phyloP scores from a whole-genome alignment of 2,113 vertebrate genomes.

The Symphodus melops region DNA sequence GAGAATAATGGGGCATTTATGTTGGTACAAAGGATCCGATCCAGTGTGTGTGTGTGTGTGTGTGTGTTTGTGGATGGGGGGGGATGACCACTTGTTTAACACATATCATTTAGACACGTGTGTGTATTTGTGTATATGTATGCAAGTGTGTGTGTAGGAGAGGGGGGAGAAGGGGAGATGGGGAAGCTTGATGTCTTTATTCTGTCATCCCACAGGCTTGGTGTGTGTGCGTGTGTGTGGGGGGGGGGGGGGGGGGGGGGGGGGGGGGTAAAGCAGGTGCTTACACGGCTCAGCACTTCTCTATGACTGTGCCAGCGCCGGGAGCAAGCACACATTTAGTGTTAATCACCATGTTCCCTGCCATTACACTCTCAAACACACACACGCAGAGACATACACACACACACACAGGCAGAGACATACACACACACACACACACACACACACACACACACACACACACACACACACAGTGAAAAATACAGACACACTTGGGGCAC shows the following conservation, averaged over 20 bases:
- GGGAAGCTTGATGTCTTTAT: conserved; percentile 74
- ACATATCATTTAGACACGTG: neutral
- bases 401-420: conserved; percentile 13
- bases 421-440: conserved; percentile 12
- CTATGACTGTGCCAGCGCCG: conserved; percentile 60
- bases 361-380: conserved; percentile 55
- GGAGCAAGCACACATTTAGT: conserved; percentile 66
- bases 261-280: conserved; percentile 62
- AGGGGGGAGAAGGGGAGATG: neutral
- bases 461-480: conserved; percentile 37
- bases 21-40: conserved; percentile 30
- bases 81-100: conserved; percentile 1
- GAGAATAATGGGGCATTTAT: conserved; percentile 46
- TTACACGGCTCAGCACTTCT: conserved; percentile 69
- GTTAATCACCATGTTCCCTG: conserved; percentile 71
- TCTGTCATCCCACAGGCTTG: conserved; percentile 52
- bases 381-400: conserved; percentile 33
- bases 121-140: conserved; percentile 15
- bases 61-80: too few species aligned
- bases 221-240: too few species aligned
- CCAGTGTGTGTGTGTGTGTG: neutral
- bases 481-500: conserved; percentile 64
- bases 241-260: conserved; percentile 7
- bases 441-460: conserved; percentile 39
- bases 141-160: conserved; percentile 26